These are phyloP conservation scores for Pollachius pollachius DNA, from an alignment of 2,113 vertebrate genomes.

Conservation along the genomic window DNA sequence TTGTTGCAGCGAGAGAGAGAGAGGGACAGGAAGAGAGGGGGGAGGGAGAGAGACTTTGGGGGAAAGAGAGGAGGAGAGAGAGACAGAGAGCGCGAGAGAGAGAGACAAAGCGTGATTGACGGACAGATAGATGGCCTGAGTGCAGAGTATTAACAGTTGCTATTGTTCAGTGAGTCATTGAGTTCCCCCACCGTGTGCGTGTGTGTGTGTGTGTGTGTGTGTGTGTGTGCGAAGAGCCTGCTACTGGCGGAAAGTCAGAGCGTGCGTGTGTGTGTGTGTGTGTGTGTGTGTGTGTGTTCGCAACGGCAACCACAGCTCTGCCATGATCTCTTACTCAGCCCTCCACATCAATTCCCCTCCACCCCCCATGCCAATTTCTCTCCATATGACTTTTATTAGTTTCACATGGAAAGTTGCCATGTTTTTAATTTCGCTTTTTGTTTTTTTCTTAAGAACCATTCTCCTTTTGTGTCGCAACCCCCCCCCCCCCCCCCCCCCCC, in stretches of 20 bases:
- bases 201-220: no score
- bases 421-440: constrained; percentile 38
- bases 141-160: constrained; percentile 14
- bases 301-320: constrained; percentile 44
- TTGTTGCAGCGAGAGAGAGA: no score
- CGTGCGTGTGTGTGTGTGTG: no score
- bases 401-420: constrained; percentile 51
- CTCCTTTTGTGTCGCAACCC: constrained; percentile 39
- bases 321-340: constrained; percentile 45
- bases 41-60: no score
- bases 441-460: constrained; percentile 31
- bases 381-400: constrained; percentile 63
- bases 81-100: no score
- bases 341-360: constrained; percentile 50
- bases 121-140: constrained; percentile 14
- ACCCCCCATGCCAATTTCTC: constrained; percentile 35
- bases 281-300: constrained; percentile 48
- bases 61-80: no score
- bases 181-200: constrained; percentile 31
- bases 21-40: no score
- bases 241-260: no score
- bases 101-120: no score
- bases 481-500: constrained; percentile 15
- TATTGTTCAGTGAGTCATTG: constrained; percentile 45
- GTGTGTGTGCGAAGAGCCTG: no score